A percentile compares a stretch with the other conserved stretches of the same genome.
Conservation (phyloP, 2,113 vertebrate genomes). For the Smithornis capensis region DNA sequence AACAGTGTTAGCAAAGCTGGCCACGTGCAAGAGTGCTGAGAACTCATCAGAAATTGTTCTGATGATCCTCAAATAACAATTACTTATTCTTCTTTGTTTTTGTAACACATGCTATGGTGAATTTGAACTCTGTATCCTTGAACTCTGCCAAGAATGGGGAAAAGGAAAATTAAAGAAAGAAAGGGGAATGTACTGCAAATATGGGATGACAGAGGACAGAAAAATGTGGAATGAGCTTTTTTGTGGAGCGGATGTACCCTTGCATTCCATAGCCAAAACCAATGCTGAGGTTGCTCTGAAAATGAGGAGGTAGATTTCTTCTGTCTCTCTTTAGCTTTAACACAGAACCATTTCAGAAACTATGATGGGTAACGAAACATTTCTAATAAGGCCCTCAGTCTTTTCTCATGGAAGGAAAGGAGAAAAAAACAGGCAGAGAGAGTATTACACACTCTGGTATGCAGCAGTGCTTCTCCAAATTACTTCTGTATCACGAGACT, state of each 20-base stretch:
- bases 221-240: conserved; percentile 53
- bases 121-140: conserved; percentile 26
- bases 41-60: conserved; percentile 46
- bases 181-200: conserved; percentile 20
- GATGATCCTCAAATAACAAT: conserved; percentile 42
- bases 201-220: conserved; percentile 27
- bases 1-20: conserved; percentile 24
- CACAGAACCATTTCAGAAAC: not conserved
- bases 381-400: not conserved
- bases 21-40: not conserved
- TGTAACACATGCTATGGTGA: not conserved
- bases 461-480: not conserved
- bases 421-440: not conserved
- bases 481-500: not conserved
- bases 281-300: not conserved
- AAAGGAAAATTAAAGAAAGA: conserved; percentile 17
- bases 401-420: not conserved
- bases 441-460: not conserved
- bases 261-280: conserved; percentile 39
- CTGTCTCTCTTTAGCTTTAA: not conserved
- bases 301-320: not conserved
- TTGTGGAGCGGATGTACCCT: conserved; percentile 61
- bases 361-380: not conserved
- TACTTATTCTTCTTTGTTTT: conserved; percentile 41
- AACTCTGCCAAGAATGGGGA: conserved; percentile 35